Evolutionary conservation across 2,888 invertebrate species (phyloP).

Genomic region (Leptinotarsa peninsularis): DNA sequence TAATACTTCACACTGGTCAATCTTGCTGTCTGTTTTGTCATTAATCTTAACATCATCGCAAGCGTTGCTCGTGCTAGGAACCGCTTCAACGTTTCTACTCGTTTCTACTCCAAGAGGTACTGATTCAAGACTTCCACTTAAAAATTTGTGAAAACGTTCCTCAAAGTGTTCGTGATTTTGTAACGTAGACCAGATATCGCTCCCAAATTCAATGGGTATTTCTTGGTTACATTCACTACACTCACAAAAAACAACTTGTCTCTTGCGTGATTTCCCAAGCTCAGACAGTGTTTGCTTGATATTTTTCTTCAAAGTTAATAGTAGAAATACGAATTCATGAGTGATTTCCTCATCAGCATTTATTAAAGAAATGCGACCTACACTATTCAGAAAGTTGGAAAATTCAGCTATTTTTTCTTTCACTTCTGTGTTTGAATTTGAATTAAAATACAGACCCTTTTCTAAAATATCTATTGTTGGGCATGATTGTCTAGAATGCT

Average conservation of each 20-base stretch:
- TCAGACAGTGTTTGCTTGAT: conserved; percentile 47
- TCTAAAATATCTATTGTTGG: conserved; percentile 29
- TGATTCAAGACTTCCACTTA: conserved; percentile 34
- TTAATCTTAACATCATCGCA: conserved; percentile 8
- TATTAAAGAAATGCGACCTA: conserved; percentile 43
- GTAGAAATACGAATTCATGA: conserved; percentile 46
- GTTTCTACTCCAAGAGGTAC: not conserved
- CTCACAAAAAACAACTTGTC: conserved; percentile 36
- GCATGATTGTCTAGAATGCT: conserved; percentile 11
- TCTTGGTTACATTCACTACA: conserved; percentile 50
- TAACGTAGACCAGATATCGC: conserved; percentile 50
- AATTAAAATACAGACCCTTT: conserved; percentile 26
- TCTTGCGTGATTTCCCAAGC: conserved; percentile 40
- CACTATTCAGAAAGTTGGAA: conserved; percentile 48
- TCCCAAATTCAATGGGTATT: conserved; percentile 40
- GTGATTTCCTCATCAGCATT: conserved; percentile 40
- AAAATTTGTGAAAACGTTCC: conserved; percentile 40
- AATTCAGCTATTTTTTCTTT: conserved; percentile 47
- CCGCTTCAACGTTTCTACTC: not conserved
- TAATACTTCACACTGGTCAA: conserved; percentile 39
- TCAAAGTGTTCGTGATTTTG: conserved; percentile 55
- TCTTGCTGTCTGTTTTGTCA: conserved; percentile 43
- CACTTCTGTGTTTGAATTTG: conserved; percentile 30
- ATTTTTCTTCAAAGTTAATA: conserved; percentile 50
- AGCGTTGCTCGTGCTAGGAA: conserved; percentile 20